Evolutionary conservation across 1,140 invertebrate species (phyloP).

Genomic region (Halotydeus destructor): DNA sequence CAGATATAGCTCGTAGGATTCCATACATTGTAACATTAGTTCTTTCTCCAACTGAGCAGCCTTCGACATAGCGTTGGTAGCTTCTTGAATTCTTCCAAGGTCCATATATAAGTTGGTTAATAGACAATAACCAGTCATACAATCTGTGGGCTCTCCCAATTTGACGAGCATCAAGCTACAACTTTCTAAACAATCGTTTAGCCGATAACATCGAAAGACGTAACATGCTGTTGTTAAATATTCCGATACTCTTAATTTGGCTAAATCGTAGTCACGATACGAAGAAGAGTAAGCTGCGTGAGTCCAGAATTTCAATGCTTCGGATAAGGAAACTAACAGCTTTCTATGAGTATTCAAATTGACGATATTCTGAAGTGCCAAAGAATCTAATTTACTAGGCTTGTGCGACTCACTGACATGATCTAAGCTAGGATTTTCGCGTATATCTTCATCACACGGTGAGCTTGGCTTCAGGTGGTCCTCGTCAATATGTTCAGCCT

Average conservation of each 20-base stretch:
- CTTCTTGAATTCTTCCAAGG: conserved; percentile 1
- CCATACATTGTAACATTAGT: conserved; percentile 1
- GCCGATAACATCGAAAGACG: not conserved
- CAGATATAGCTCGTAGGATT: not conserved
- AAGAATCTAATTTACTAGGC: not conserved
- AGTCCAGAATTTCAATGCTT: not conserved
- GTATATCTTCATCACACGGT: not conserved
- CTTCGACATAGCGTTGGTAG: not conserved
- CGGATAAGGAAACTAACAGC: not conserved
- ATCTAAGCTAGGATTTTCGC: not conserved
- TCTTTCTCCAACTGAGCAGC: not conserved
- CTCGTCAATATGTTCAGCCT: not conserved
- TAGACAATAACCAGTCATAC: not conserved
- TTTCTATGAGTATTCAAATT: not conserved
- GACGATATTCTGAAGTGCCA: not conserved
- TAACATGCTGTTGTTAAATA: not conserved
- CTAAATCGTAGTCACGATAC: not conserved
- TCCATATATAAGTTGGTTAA: conserved; percentile 1
- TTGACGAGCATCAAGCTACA: not conserved
- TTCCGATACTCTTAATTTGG: not conserved
- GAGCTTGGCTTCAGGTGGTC: not conserved
- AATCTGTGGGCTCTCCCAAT: not conserved
- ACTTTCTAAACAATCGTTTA: not conserved
- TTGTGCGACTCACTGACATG: not conserved
- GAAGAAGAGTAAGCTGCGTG: not conserved